Base-by-base conservation (phyloP, 2,113 vertebrate species). In the Phainopepla nitens region DNA sequence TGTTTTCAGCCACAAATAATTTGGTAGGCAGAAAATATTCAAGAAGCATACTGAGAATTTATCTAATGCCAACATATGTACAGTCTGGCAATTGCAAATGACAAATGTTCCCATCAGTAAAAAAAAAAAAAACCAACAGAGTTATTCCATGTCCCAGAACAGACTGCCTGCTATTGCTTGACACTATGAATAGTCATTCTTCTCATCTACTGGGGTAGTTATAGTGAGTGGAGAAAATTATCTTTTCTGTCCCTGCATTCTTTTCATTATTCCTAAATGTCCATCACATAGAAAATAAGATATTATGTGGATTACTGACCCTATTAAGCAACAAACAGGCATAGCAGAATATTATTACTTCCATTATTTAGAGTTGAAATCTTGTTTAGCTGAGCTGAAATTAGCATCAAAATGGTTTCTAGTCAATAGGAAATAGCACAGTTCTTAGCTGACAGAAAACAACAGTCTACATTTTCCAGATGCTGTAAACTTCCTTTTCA, bases 71-170 rank as follows among this genome's bases (percentile, higher is more conserved):
- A 86, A 51, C 41, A n/a, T 54, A 94, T 56, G 47, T 33, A 82
- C n/a, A 85, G 87, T 76, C 91, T 96, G 87, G 85, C 75, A 93
- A 82, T 14, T 73, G 82, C 35, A 85, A 91, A 83, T 94, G 71
- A 84, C 75, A 94, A 87, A 91, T 65, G 73, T 89, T 93, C 71
- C 51, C 61, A 61, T 69, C 89, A 72, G 53, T 14, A 45, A 86
- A 90, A 94, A 89, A 92, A 57, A 61, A 19, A 18, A 45, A 23
- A 49, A 4, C 45, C 29, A 36, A 15, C 36, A 62, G 23, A 80
- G 36, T 70, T 86, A 81, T 80, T 94, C 42, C 61, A 39, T 31
- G 49, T 11, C 44, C 45, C 44, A 81, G 69, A 93, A 91, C 77
- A 93, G 80, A 90, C 60, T 81, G 83, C 25, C 42, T 86, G 70